Evolutionary conservation across 1,140 invertebrate genomes (phyloP).

Genomic region (Bombus superbus): DNA sequence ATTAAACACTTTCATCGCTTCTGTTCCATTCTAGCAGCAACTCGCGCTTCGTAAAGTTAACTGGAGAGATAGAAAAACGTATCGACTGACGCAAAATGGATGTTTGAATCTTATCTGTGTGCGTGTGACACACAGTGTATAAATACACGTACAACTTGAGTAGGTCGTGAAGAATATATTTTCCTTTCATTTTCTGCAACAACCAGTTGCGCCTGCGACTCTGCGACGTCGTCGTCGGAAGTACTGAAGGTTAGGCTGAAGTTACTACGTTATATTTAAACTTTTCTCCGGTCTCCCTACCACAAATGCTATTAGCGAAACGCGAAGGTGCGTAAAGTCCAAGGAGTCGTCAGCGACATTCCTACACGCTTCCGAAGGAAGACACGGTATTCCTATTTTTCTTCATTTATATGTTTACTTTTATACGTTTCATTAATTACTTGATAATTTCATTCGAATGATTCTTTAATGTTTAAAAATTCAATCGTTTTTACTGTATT

Average conservation of each 20-base stretch:
- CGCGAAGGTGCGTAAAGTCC: constrained; percentile 48
- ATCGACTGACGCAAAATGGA: background rate
- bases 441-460: background rate
- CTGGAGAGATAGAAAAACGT: background rate
- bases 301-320: constrained; percentile 36
- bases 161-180: background rate
- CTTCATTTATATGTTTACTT: background rate
- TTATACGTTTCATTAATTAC: background rate
- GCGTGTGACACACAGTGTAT: background rate
- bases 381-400: constrained; percentile 14
- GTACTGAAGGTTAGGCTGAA: constrained; percentile 2
- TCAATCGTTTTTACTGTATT: background rate
- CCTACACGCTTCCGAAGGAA: constrained; percentile 6
- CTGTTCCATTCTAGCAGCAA: too few species aligned
- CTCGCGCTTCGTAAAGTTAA: background rate
- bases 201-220: constrained; percentile 47
- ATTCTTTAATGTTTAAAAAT: background rate
- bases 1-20: background rate
- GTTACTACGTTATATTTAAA: constrained; percentile 34
- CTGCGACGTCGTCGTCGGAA: constrained; percentile 33
- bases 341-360: constrained; percentile 34
- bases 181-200: constrained; percentile 21
- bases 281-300: constrained; percentile 51
- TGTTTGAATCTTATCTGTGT: constrained; percentile 12
- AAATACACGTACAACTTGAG: background rate